These are phyloP conservation scores for Tinamus major DNA, from an alignment of 2,797 vertebrate genomes.

Conservation along the genomic window DNA sequence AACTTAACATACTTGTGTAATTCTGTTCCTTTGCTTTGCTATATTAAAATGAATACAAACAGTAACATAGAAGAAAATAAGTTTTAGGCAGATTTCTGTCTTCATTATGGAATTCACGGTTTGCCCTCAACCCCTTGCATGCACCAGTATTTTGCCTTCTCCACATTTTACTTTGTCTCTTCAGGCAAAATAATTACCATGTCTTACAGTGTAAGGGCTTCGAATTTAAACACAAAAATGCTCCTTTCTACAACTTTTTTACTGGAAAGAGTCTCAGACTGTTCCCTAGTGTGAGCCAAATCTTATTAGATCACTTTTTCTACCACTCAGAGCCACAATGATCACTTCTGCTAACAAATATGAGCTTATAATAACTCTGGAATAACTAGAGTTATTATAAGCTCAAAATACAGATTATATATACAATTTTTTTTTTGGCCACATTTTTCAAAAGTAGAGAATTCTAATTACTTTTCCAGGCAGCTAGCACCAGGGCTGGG, in stretches of 20 bases:
- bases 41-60: background rate
- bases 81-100: background rate
- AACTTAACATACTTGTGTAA: background rate
- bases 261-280: constrained; percentile 11
- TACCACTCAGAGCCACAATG: background rate
- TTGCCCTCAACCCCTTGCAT: background rate
- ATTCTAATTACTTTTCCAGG: background rate
- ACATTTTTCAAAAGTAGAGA: background rate
- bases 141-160: background rate
- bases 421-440: background rate
- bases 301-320: background rate
- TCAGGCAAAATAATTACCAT: constrained; percentile 21
- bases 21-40: background rate
- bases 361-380: background rate
- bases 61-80: background rate
- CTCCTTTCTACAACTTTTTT: background rate
- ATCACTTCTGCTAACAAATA: background rate
- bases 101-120: background rate
- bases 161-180: background rate
- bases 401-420: background rate
- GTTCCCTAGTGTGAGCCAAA: constrained; percentile 25
- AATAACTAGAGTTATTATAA: constrained; percentile 7
- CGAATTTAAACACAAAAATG: background rate
- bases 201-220: background rate
- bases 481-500: background rate